Evolutionary conservation across 2,888 invertebrate species (phyloP).

Genomic region (Idaea straminata): DNA sequence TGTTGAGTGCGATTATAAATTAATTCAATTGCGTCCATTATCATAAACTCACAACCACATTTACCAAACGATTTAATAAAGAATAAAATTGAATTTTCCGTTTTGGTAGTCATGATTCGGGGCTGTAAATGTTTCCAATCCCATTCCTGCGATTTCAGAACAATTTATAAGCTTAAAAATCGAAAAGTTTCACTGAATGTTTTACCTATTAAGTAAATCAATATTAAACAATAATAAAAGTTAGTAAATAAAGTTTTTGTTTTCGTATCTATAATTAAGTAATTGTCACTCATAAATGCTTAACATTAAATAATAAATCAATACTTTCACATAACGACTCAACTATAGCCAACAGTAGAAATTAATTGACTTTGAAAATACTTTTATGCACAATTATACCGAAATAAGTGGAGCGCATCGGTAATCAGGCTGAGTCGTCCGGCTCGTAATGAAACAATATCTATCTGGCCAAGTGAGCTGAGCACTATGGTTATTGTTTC

Average conservation of each 20-base stretch:
- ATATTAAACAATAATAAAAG: no score
- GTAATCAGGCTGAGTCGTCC: constrained; percentile 78
- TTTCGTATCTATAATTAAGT: no score
- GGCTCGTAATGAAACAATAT: constrained; percentile 52
- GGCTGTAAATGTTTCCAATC: neutral
- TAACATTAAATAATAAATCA: no score
- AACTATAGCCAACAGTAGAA: neutral
- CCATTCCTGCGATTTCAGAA: no score
- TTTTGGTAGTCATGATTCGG: neutral
- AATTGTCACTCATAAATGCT: no score
- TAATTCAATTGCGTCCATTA: neutral
- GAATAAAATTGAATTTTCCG: neutral
- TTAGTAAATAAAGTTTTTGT: no score
- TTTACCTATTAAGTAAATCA: no score
- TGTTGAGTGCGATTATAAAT: neutral
- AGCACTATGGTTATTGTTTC: constrained; percentile 29
- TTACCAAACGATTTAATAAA: neutral
- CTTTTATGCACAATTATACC: constrained; percentile 41
- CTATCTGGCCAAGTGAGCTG: constrained; percentile 36
- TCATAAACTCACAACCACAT: neutral
- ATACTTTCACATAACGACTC: no score
- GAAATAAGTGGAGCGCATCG: constrained; percentile 64
- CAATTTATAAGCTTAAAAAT: no score
- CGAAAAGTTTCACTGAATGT: no score
- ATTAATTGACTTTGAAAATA: constrained; percentile 15